Conservation (phyloP, 2,113 vertebrate species). For the Pipa parva region DNA sequence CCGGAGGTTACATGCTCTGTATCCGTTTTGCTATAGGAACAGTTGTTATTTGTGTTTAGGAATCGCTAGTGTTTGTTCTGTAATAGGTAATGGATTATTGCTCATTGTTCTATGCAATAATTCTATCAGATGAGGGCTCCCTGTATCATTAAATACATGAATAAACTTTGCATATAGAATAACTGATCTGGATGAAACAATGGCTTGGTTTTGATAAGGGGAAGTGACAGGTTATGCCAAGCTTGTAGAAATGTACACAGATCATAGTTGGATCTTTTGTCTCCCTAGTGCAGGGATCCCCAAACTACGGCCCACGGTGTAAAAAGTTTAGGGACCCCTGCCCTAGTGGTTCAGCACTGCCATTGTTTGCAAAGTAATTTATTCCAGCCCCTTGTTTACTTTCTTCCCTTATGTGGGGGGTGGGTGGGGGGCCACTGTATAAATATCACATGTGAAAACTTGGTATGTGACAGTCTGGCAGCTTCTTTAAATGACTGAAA, state of each 20-base stretch:
- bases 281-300: too few relatives aligned
- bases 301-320: too few relatives aligned
- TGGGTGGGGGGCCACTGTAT: constrained; percentile 10
- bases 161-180: constrained; percentile 37
- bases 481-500: neutral
- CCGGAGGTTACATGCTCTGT: constrained; percentile 3
- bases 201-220: constrained; percentile 16
- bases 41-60: neutral
- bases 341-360: constrained; percentile 40
- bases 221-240: constrained; percentile 1
- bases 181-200: constrained; percentile 34
- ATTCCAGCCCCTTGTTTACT: constrained; percentile 55
- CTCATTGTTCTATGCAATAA: constrained; percentile 2
- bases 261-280: constrained; percentile 56
- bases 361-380: constrained; percentile 48
- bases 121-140: neutral
- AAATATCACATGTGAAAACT: constrained; percentile 14
- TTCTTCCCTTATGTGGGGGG: constrained; percentile 39
- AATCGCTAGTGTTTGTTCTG: neutral
- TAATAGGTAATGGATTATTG: neutral
- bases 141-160: constrained; percentile 12
- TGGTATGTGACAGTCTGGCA: constrained; percentile 1
- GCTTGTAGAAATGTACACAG: constrained; percentile 48
- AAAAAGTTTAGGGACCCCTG: too few relatives aligned
- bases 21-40: neutral